phyloP scores from a whole-genome alignment of 2,113 vertebrate genomes.

The Entosphenus tridentatus region DNA sequence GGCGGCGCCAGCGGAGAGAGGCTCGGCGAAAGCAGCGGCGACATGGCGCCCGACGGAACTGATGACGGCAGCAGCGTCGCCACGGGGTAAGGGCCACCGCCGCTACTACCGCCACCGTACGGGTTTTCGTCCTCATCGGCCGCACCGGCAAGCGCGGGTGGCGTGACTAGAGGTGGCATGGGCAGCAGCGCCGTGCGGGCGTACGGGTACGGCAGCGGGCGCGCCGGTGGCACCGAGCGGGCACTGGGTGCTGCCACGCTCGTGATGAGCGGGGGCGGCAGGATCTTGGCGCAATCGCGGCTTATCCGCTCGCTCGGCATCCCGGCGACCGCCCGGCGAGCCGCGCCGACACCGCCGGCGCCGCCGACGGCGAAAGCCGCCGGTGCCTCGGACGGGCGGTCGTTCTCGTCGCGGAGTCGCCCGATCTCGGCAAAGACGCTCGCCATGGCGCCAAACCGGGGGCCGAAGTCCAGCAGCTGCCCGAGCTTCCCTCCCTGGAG shows the following conservation, averaged over 20 bases:
- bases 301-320: no score
- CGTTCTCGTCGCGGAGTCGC: constrained; percentile 73
- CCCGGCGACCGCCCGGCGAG: no score
- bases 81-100: no score
- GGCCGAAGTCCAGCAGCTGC: constrained; percentile 74
- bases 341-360: no score
- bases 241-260: constrained; percentile 82
- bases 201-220: neutral
- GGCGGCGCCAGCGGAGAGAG: constrained; percentile 49
- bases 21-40: constrained; percentile 79
- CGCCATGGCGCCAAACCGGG: constrained; percentile 83
- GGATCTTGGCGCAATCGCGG: neutral
- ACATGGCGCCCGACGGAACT: constrained; percentile 70
- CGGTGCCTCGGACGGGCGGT: constrained; percentile 16
- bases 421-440: constrained; percentile 94
- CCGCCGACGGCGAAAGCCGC: no score
- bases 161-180: constrained; percentile 43
- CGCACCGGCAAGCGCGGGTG: constrained; percentile 69
- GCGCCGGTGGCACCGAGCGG: constrained; percentile 84
- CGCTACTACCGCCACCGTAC: no score
- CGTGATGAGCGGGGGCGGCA: constrained; percentile 80
- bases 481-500: no score
- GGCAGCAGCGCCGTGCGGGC: constrained; percentile 23
- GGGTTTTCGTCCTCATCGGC: constrained; percentile 24
- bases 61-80: constrained; percentile 16